phyloP scores from a whole-genome alignment of 2,797 vertebrate species.

The Anguilla pacifica region DNA sequence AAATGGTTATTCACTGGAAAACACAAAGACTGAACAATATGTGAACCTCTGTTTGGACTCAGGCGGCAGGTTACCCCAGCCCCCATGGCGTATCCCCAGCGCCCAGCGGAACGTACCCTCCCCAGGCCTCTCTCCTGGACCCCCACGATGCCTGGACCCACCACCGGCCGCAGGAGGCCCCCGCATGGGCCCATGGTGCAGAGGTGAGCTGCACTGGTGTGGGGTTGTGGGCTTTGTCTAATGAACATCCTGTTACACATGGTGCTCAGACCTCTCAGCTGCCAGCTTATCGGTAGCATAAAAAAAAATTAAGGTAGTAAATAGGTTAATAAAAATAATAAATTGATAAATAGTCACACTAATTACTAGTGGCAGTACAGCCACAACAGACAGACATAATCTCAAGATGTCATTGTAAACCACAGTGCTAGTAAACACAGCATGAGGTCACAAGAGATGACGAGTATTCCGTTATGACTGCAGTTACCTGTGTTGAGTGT shows the following conservation, averaged over 20 bases:
- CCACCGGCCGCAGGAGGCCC: constrained; percentile 80
- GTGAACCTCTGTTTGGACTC: constrained; percentile 9
- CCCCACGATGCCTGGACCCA: constrained; percentile 82
- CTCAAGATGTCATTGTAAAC: not conserved
- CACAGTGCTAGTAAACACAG: not conserved
- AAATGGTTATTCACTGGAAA: too few species aligned
- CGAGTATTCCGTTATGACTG: not conserved
- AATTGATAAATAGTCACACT: not conserved
- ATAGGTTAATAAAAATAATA: not conserved
- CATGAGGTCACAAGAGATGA: not conserved
- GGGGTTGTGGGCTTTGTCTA: not conserved
- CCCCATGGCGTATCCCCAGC: constrained; percentile 86
- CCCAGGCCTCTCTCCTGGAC: constrained; percentile 85
- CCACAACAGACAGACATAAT: not conserved
- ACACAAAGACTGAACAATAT: not conserved
- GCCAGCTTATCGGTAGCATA: not conserved
- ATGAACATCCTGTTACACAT: not conserved
- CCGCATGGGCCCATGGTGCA: constrained; percentile 81
- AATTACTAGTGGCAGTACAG: not conserved
- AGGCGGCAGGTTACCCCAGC: constrained; percentile 89
- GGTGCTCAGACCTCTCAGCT: not conserved
- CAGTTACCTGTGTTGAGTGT: not conserved
- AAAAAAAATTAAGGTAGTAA: not conserved
- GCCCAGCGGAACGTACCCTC: constrained; percentile 88
- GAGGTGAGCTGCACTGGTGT: constrained; percentile 73